Base-by-base conservation (phyloP, 2,888 invertebrate species). In the Eristalis intricaria region DNA sequence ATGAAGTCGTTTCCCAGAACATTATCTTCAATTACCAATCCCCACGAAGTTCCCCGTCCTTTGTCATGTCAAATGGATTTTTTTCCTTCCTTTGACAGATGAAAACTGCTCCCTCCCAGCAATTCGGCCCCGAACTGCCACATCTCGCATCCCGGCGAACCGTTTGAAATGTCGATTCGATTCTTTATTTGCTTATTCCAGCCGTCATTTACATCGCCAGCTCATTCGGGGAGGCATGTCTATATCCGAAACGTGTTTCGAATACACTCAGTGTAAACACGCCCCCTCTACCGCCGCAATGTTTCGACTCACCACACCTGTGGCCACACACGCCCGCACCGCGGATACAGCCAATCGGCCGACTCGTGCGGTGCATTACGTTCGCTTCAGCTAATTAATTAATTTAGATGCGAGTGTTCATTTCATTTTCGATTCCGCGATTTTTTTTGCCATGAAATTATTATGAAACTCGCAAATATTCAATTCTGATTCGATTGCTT, bases 361-460 rank as follows among this genome's bases (percentile, higher is more conserved):
- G 50, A 50, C 50, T 50, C 50, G 50, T 50, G 50, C 50, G n/a
- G 50, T 50, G 50, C 50, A 50, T 50, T 50, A 50, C 50, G 50
- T 19, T 50, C 50, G 50, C 50, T 50, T 50, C 50, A 19, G 8
- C 19, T 50, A 50, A 50, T 50, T 50, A 50, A 50, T 19, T 50
- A 50, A 50, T 19, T 50, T 50, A 50, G 50, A 50, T 19, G 2
- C 50, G 50, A 19, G 50, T 5, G 19, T 2, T 50, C 50, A 19
- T 50, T 50, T 50, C 50, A 8, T 19, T 19, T 50, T 50, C 50
- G 50, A 50, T 50, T 19, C 19, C 8, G 19, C 50, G 8, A n/a
- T n/a, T n/a, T 26, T n/a, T 19, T 50, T 19, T 8, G 50, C 2
- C 50, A 50, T 50, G 8, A 50, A 50, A 19, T 50, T 50, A 19